phyloP scores from a whole-genome alignment of 2,888 invertebrate genomes.

The Cataglyphis livida region DNA sequence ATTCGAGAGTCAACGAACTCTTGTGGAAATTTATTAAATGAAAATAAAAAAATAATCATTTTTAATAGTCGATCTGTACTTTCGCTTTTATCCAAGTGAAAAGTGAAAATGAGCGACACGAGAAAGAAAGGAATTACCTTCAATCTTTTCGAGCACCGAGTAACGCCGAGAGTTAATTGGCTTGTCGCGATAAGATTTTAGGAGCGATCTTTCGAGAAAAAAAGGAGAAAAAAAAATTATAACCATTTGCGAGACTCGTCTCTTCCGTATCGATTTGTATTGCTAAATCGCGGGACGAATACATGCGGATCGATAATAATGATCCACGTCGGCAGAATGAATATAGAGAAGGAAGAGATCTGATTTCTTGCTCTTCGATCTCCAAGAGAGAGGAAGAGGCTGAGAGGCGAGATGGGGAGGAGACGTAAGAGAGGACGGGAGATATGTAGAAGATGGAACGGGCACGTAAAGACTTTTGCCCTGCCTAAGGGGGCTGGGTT shows the following conservation, averaged over 20 bases:
- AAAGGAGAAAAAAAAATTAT: background rate
- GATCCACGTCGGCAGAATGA: slow-evolving; percentile 39
- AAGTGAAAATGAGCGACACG: background rate
- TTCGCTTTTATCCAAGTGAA: slow-evolving; percentile 21
- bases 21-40: background rate
- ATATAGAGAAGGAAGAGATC: slow-evolving; percentile 36
- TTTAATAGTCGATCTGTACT: background rate
- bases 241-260: background rate
- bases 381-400: background rate
- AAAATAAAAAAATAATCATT: background rate
- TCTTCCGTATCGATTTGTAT: slow-evolving; percentile 35
- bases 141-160: background rate
- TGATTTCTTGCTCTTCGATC: slow-evolving; percentile 35
- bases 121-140: background rate
- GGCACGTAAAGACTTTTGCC: slow-evolving; percentile 37
- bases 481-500: slow-evolving; percentile 59
- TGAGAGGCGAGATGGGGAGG: background rate
- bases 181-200: background rate
- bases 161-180: background rate
- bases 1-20: background rate
- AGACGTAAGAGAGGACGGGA: background rate
- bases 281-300: slow-evolving; percentile 34
- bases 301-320: slow-evolving; percentile 47
- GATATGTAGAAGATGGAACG: slow-evolving; percentile 28
- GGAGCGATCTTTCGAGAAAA: background rate